Base-by-base conservation (phyloP, 2,888 invertebrate genomes). In the Pimpla rufipes region DNA sequence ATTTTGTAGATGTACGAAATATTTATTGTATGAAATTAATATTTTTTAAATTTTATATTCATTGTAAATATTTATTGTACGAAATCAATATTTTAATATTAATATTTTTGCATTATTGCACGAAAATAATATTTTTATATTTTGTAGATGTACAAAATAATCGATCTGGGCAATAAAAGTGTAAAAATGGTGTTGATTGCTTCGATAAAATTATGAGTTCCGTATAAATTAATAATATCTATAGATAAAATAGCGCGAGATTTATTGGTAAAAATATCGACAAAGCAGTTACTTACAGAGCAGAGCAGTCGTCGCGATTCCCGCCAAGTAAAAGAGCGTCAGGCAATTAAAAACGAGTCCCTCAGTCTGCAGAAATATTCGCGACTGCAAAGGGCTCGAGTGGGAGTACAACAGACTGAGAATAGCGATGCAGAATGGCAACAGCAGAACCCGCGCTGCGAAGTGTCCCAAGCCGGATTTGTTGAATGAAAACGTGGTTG, bases 401-500 rank as follows among this genome's bases (percentile, higher is more conserved):
- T 92, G 90, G 0, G 93, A 92, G 50, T 93, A 93, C 0, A 92
- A 81, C 55, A 93, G 88, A 67, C 91, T 93, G 29, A 93, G 84
- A 11, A 93, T 71, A 8, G 92, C 91, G 8, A 92, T 87, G 1
- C 90, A 96, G 29, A 97, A 92, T 0, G 98, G 97, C 62, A 98
- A 91, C 5, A 96, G 93, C 73, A 98, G 94, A 10, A 98, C 91
- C 57, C 98, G 95, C 88, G 97, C 94, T 85, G 96, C 96, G 86
- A 98, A 94, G 83, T 97, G 96, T 85, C 96, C 96, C 77, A 97
- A 91, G 16, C 98, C 98, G 70, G 96, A 95, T 88, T 95, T 95
- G 87, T 96, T 97, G 84, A 97, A 95, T 84, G 96, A 97, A 89
- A 97, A 96, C 21, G 97, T 97, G 0, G 97, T 96, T 0, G 96